A percentile compares a stretch with the other conserved stretches of the same genome.
phyloP scores from a whole-genome alignment of 2,797 vertebrate species.

The Rhabdomys pumilio region DNA sequence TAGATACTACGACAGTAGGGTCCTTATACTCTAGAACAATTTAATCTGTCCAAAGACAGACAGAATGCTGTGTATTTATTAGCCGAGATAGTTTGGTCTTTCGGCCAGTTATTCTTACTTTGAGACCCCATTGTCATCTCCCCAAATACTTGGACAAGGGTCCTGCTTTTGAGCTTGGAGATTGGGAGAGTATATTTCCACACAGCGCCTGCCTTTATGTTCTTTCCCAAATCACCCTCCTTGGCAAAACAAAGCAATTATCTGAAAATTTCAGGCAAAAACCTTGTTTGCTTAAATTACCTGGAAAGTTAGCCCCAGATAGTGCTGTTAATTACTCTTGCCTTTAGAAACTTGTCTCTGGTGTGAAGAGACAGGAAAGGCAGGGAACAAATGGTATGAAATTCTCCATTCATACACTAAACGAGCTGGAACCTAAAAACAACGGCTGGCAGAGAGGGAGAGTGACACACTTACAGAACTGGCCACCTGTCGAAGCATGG shows the following conservation, averaged over 20 bases:
- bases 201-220: background rate
- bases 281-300: constrained; percentile 77
- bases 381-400: background rate
- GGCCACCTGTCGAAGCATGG: background rate
- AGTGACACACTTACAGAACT: constrained; percentile 29
- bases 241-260: constrained; percentile 81
- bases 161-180: constrained; percentile 55
- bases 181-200: constrained; percentile 37
- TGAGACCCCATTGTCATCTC: background rate
- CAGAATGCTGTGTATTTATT: background rate
- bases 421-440: constrained; percentile 64
- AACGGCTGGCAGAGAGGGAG: constrained; percentile 42
- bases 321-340: constrained; percentile 61
- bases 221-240: constrained; percentile 55
- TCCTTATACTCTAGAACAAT: background rate
- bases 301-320: constrained; percentile 63
- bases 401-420: constrained; percentile 59
- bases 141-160: constrained; percentile 32
- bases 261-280: constrained; percentile 73
- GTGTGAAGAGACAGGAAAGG: constrained; percentile 63
- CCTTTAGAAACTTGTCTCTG: constrained; percentile 66
- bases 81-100: background rate
- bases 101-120: constrained; percentile 22
- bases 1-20: background rate
- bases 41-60: background rate